These are phyloP conservation scores for Allacma fusca DNA, from an alignment of 2,888 invertebrate genomes.

Conservation along the genomic window DNA sequence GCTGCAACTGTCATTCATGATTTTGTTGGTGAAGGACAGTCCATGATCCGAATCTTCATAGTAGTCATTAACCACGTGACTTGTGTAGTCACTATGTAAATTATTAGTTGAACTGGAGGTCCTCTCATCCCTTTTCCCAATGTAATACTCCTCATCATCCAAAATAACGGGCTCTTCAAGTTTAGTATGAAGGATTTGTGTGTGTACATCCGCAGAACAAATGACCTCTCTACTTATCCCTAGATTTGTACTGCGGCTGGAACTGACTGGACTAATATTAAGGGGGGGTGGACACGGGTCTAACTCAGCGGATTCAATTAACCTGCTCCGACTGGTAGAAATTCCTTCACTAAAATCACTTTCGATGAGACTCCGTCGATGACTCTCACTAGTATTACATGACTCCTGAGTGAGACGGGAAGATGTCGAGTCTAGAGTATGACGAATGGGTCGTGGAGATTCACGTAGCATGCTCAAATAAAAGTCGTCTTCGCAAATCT, in stretches of 20 bases:
- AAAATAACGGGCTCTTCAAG: too few relatives aligned
- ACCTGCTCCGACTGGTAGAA: slow-evolving; percentile 35
- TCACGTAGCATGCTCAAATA: slow-evolving; percentile 56
- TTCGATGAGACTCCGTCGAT: slow-evolving; percentile 34
- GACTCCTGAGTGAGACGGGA: slow-evolving; percentile 57
- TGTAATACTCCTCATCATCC: too few relatives aligned
- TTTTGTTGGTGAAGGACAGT: background rate
- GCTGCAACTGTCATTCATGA: background rate
- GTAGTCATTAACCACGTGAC: background rate
- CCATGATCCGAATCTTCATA: slow-evolving; percentile 10
- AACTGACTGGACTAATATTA: background rate
- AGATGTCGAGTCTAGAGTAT: slow-evolving; percentile 56
- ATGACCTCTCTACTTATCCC: too few relatives aligned
- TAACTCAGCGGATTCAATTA: slow-evolving; percentile 36
- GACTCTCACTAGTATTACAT: slow-evolving; percentile 5
- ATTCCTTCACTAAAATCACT: slow-evolving; percentile 49
- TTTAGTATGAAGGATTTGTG: too few relatives aligned
- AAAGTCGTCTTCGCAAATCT: slow-evolving; percentile 58
- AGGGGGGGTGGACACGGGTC: slow-evolving; percentile 35
- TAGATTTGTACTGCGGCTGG: too few relatives aligned
- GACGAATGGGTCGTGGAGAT: slow-evolving; percentile 56
- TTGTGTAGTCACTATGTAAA: too few relatives aligned
- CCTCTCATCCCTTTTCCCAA: too few relatives aligned
- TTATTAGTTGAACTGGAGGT: too few relatives aligned
- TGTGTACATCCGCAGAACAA: too few relatives aligned